Percentiles rank a stretch among this genome's conserved stretches.
Conservation (phyloP, 1,140 invertebrate genomes). For the Pogonomyrmex barbatus region DNA sequence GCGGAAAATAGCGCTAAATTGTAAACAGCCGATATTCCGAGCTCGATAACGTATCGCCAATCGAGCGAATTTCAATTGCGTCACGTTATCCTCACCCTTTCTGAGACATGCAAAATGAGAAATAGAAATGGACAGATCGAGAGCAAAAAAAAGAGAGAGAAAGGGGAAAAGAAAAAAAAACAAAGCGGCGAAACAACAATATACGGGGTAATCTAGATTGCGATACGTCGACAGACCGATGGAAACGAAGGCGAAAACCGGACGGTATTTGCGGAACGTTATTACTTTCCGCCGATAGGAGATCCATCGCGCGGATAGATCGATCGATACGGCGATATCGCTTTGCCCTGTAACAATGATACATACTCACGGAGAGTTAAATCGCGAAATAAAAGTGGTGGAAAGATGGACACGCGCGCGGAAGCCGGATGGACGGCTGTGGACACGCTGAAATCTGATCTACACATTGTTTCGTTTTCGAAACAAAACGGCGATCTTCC, state of each 20-base stretch:
- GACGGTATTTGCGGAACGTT: conserved; percentile 50
- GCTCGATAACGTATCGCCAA: background rate
- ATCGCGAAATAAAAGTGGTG: conserved; percentile 48
- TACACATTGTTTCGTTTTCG: conserved; percentile 6
- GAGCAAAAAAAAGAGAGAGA: background rate
- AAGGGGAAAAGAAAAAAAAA: background rate
- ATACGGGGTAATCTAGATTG: conserved; percentile 40
- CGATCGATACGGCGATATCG: conserved; percentile 24
- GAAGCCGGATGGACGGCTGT: background rate
- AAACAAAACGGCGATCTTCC: background rate
- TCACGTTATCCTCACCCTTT: conserved; percentile 16
- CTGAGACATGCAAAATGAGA: conserved; percentile 11
- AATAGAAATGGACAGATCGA: conserved; percentile 1
- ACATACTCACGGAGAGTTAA: conserved; percentile 36
- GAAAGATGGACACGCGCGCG: conserved; percentile 4
- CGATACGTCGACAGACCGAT: conserved; percentile 47
- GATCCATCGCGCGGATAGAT: conserved; percentile 35
- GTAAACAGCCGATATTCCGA: conserved; percentile 26
- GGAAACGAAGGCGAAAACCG: conserved; percentile 48
- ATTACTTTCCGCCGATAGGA: conserved; percentile 49
- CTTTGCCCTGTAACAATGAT: conserved; percentile 22
- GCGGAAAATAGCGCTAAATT: conserved; percentile 37
- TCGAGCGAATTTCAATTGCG: conserved; percentile 21
- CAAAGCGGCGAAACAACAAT: conserved; percentile 48
- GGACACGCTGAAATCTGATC: conserved; percentile 19